Evolutionary conservation across 2,113 vertebrate species (phyloP).

Genomic region (Nibea albiflora): DNA sequence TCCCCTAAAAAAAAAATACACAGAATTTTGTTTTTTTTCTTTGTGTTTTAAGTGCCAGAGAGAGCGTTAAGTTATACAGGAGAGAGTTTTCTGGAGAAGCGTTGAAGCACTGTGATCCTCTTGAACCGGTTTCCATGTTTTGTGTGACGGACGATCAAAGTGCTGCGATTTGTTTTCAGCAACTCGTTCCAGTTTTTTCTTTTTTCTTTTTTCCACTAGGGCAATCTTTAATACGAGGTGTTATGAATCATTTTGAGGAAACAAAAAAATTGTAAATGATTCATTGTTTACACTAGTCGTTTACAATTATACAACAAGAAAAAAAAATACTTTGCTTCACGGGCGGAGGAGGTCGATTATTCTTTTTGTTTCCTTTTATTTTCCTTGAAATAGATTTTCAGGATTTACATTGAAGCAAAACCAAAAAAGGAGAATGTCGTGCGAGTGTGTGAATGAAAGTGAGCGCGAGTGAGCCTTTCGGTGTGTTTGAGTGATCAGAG

Average conservation of each 20-base stretch:
- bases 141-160: slow-evolving; percentile 44
- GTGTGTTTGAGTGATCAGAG: too few relatives aligned
- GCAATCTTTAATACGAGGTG: slow-evolving; percentile 61
- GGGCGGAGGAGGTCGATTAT: slow-evolving; percentile 19
- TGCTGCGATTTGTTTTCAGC: slow-evolving; percentile 26
- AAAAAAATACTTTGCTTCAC: slow-evolving; percentile 68
- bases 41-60: slow-evolving; percentile 50
- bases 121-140: slow-evolving; percentile 13
- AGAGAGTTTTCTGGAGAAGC: slow-evolving; percentile 34
- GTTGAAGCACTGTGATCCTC: slow-evolving; percentile 49
- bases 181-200: not conserved
- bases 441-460: slow-evolving; percentile 8
- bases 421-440: slow-evolving; percentile 76
- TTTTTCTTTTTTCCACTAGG: slow-evolving; percentile 16
- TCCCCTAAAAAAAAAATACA: not conserved
- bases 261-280: slow-evolving; percentile 54
- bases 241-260: slow-evolving; percentile 63
- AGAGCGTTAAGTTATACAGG: not conserved
- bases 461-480: not conserved
- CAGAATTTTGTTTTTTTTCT: not conserved
- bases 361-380: slow-evolving; percentile 21
- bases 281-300: slow-evolving; percentile 68
- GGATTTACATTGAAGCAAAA: slow-evolving; percentile 81
- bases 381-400: slow-evolving; percentile 70
- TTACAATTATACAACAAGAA: slow-evolving; percentile 62